Conservation (phyloP, 2,113 vertebrate species). For the Jaculus jaculus region DNA sequence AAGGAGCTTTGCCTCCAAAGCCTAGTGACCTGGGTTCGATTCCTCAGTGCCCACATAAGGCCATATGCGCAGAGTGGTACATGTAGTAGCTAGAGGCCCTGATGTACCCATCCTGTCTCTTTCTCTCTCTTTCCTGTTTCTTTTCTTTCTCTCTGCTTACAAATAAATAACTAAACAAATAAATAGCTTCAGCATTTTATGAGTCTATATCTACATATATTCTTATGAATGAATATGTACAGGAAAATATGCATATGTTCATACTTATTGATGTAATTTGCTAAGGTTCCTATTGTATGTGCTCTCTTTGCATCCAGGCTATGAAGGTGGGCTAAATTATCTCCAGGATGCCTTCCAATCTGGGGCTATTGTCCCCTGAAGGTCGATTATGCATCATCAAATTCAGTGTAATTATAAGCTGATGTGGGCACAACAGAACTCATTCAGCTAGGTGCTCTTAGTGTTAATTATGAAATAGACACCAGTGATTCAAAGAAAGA, state of each 20-base stretch:
- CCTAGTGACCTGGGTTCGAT: no score
- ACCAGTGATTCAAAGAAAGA: conserved; percentile 12
- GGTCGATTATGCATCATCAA: neutral
- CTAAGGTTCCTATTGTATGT: neutral
- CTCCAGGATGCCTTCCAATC: neutral
- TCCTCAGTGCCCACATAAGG: no score
- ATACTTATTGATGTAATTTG: neutral
- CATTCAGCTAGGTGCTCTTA: neutral
- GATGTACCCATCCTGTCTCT: no score
- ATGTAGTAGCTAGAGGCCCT: no score
- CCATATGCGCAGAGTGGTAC: no score
- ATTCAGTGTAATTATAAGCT: neutral
- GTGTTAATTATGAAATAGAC: neutral
- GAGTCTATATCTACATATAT: neutral
- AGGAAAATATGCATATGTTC: neutral
- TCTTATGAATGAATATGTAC: neutral
- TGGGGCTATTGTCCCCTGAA: neutral
- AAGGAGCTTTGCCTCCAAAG: no score
- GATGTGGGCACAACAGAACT: neutral
- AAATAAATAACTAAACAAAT: no score
- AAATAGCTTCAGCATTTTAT: neutral
- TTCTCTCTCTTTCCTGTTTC: no score
- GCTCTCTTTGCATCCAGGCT: neutral
- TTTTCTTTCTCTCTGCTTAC: no score
- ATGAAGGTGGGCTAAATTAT: neutral